phyloP scores from a whole-genome alignment of 2,797 vertebrate species.

The Danio aesculapii region DNA sequence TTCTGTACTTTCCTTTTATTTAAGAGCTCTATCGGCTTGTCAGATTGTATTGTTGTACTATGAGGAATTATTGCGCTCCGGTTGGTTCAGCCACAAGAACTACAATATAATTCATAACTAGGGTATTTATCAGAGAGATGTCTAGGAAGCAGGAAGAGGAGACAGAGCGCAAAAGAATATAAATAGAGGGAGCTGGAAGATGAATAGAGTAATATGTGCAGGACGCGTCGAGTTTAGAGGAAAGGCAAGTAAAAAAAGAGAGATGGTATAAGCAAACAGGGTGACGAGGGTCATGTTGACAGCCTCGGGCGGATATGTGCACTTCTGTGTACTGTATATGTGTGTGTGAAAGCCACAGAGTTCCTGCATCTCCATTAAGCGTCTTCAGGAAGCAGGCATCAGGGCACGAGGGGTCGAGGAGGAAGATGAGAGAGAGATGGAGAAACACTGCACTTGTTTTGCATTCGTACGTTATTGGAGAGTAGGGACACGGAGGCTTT shows the following conservation, averaged over 20 bases:
- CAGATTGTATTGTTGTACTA: constrained; percentile 43
- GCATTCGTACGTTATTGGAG: constrained; percentile 55
- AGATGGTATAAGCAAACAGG: constrained; percentile 38
- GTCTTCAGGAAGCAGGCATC: neutral
- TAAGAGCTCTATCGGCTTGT: constrained; percentile 35
- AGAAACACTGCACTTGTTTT: constrained; percentile 27
- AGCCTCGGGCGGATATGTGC: constrained; percentile 39
- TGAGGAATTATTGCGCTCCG: constrained; percentile 39
- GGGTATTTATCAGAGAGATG: constrained; percentile 41
- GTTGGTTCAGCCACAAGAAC: constrained; percentile 40
- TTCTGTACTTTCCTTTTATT: constrained; percentile 40
- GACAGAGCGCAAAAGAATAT: constrained; percentile 24
- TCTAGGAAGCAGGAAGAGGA: constrained; percentile 42
- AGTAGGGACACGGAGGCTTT: constrained; percentile 46
- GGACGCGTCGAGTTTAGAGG: constrained; percentile 26
- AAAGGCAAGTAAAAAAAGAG: neutral
- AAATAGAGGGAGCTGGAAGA: constrained; percentile 39
- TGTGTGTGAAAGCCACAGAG: constrained; percentile 19
- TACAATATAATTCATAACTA: constrained; percentile 44
- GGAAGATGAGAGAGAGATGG: constrained; percentile 1
- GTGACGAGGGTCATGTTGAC: constrained; percentile 53
- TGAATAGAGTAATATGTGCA: constrained; percentile 41
- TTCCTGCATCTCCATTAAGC: constrained; percentile 20
- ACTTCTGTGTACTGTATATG: constrained; percentile 15
- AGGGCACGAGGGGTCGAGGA: constrained; percentile 6